A percentile compares a stretch with the other conserved stretches of the same genome.
Evolutionary conservation across 30 jellyfish, hydroid and myxozoan species (phyloP).

Genomic region (Chrysaora quinquecirrha): DNA sequence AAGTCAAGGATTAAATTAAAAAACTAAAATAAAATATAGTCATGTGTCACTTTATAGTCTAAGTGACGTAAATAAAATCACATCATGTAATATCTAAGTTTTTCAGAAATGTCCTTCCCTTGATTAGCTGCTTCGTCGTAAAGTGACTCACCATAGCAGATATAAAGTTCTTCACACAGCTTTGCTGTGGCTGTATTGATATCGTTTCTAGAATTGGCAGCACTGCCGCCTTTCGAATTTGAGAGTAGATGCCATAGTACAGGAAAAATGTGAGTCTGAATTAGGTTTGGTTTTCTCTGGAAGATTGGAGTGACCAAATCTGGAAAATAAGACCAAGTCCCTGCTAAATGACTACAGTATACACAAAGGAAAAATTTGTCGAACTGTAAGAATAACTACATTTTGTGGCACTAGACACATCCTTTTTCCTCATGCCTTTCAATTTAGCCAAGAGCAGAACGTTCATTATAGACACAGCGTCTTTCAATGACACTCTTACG

Average conservation of each 20-base stretch:
- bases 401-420: no score
- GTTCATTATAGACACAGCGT: no score
- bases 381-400: no score
- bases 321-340: no score
- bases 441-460: no score
- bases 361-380: no score
- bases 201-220: slow-evolving; percentile 76
- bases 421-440: no score
- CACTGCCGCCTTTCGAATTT: slow-evolving; percentile 75
- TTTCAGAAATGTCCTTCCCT: slow-evolving; percentile 64
- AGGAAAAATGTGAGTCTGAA: slow-evolving; percentile 77
- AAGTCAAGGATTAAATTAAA: neutral
- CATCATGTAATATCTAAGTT: slow-evolving; percentile 72
- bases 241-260: slow-evolving; percentile 84
- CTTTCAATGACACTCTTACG: no score
- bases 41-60: neutral
- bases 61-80: neutral
- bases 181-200: slow-evolving; percentile 71
- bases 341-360: no score
- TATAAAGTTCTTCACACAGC: slow-evolving; percentile 66
- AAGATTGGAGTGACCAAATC: slow-evolving; percentile 79
- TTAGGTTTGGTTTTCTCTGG: slow-evolving; percentile 74
- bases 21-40: neutral
- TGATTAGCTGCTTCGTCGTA: slow-evolving; percentile 78
- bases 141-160: slow-evolving; percentile 74